Conservation (phyloP, 2,797 vertebrate species). For the Phylloscopus collybita region DNA sequence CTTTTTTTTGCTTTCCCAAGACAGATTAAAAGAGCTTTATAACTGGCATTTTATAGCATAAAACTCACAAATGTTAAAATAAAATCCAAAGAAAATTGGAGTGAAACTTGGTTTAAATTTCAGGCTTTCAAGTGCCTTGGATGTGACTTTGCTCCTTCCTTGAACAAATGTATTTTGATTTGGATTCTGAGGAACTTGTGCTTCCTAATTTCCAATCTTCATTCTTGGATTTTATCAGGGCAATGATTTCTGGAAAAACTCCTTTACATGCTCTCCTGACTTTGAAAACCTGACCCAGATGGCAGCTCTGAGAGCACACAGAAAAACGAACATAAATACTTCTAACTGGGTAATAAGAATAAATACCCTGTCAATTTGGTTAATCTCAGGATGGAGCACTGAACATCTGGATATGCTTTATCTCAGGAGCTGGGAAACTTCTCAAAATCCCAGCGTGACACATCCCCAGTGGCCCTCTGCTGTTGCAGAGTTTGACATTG, state of each 20-base stretch:
- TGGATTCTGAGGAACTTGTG: neutral
- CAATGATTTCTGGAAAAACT: neutral
- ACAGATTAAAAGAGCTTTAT: neutral
- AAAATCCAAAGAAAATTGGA: neutral
- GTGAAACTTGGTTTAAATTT: neutral
- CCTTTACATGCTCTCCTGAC: neutral
- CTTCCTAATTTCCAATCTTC: neutral
- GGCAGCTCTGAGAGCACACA: neutral
- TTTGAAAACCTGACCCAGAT: constrained; percentile 16
- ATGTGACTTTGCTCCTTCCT: neutral
- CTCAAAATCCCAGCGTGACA: neutral
- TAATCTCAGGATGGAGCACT: neutral
- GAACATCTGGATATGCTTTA: constrained; percentile 34
- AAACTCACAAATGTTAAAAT: neutral
- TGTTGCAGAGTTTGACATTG: neutral
- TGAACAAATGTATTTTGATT: neutral
- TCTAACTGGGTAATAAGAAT: neutral
- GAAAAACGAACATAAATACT: constrained; percentile 8
- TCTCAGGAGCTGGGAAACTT: constrained; percentile 17
- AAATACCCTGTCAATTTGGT: constrained; percentile 3
- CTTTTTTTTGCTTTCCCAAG: neutral
- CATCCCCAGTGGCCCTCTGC: neutral
- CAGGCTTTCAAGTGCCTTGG: neutral
- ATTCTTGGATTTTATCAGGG: neutral
- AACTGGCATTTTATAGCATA: neutral